Base-by-base conservation (phyloP, 2,888 invertebrate species). In the Carcina quercana region DNA sequence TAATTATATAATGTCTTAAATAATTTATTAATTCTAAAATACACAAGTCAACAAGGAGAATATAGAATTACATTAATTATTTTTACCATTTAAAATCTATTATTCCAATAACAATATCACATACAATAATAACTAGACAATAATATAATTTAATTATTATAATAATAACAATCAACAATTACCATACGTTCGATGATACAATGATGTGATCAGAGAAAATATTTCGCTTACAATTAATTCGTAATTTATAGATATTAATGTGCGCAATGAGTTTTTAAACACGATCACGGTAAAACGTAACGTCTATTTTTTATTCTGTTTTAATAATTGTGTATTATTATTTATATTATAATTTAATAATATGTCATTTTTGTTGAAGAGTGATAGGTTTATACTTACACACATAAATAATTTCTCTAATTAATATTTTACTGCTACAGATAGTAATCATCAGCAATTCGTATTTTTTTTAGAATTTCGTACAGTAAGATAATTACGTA, bases 51-150 rank as follows among this genome's bases (percentile, higher is more conserved):
- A 82, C 80, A 79, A 74, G 80, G 59, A 70, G 70, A 68, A 65
- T 78, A 74, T 69, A 74, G 59, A 68, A 68, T 64, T 62, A 60
- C 50, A 50, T 54, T 57, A 54, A 63, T 56, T 60, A 57, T 47
- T 45, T 36, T 37, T 74, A 78, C 68, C 73, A 53, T 61, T 71
- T 76, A 69, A 71, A 72, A 76, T 78, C 72, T 76, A 73, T 75
- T 61, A 75, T 59, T 75, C 65, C 70, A 73, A 76, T 80, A 82
- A 80, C 82, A 80, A 78, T 82, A 82, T 82, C 82, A 82, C 82
- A 79, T 82, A 78, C 62, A 74, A 52, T 60, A 57, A 58, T 68
- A 72, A 69, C 78, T 79, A 79, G 73, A 76, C 72, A 71, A 68
- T 75, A 68, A 66, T 69, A 24, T 30, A 19, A 28, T 15, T 33